Evolutionary conservation across 23 tunicate species (phyloP).

Genomic region (Aplidium turbinatum): DNA sequence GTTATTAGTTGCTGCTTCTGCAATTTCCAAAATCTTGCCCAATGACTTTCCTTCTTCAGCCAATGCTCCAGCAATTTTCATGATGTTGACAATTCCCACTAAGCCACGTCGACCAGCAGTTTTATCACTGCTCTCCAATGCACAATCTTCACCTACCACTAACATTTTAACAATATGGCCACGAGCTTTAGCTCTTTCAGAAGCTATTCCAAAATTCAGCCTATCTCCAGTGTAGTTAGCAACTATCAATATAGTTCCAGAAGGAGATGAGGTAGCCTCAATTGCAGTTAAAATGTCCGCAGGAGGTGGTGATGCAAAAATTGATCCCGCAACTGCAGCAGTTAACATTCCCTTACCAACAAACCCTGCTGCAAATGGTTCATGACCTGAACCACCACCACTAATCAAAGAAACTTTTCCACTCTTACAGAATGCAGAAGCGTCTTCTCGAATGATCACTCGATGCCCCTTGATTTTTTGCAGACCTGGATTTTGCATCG

Average conservation of each 20-base stretch:
- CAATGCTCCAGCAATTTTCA: conserved; percentile 92
- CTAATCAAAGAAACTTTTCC: conserved; percentile 61
- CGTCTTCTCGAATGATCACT: conserved; percentile 81
- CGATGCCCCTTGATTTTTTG: conserved; percentile 72
- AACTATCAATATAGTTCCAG: conserved; percentile 77
- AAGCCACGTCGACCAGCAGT: conserved; percentile 90
- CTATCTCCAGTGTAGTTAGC: conserved; percentile 99
- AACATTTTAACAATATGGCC: conserved; percentile 68
- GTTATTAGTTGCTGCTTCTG: conserved; percentile 30
- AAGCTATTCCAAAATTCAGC: conserved; percentile 96
- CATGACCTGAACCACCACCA: conserved; percentile 99
- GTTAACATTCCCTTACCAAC: conserved; percentile 98
- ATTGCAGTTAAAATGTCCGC: conserved; percentile 89
- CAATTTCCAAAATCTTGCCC: conserved; percentile 48
- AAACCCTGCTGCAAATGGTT: conserved; percentile 98
- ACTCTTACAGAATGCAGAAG: conserved; percentile 20
- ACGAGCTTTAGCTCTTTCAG: conserved; percentile 73
- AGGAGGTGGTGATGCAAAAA: conserved; percentile 97
- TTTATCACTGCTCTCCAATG: conserved; percentile 72
- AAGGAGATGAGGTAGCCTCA: conserved; percentile 54
- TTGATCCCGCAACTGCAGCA: conserved; percentile 98
- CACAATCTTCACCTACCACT: conserved; percentile 96
- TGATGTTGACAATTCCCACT: conserved; percentile 76
- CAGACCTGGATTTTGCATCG: conserved; percentile 50
- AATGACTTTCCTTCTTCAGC: conserved; percentile 61